Percentiles rank a stretch among this genome's conserved stretches.
Evolutionary conservation across 2,888 invertebrate species (phyloP).

Genomic region (Leptinotarsa juncta): DNA sequence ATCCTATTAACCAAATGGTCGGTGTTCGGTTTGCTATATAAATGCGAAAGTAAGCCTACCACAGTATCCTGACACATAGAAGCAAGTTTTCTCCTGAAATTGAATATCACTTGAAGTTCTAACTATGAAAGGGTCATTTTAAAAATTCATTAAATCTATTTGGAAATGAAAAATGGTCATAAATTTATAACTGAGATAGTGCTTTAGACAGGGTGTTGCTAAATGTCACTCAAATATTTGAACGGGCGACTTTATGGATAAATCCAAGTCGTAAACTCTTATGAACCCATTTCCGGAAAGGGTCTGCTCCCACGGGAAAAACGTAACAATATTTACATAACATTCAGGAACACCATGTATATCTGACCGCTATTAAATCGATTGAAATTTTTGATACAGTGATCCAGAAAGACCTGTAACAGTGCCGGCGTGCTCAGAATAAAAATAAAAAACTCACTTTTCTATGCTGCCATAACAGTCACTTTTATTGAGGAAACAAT

Average conservation of each 20-base stretch:
- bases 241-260: background rate
- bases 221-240: too few relatives aligned
- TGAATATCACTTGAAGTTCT: constrained; percentile 34
- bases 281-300: background rate
- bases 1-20: constrained; percentile 72
- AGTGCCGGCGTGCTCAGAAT: background rate
- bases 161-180: too few relatives aligned
- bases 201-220: too few relatives aligned
- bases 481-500: constrained; percentile 75
- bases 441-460: constrained; percentile 60
- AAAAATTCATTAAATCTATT: too few relatives aligned
- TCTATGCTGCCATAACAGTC: constrained; percentile 69
- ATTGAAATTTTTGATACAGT: background rate
- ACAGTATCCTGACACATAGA: constrained; percentile 81
- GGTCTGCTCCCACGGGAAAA: background rate
- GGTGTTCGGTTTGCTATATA: constrained; percentile 81
- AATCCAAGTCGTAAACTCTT: background rate
- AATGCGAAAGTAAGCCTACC: constrained; percentile 78
- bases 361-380: background rate
- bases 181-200: too few relatives aligned
- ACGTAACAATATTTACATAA: background rate
- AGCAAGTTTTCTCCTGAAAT: constrained; percentile 74
- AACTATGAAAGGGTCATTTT: background rate
- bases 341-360: background rate
- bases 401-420: background rate